These are phyloP conservation scores for Callospermophilus lateralis DNA, from an alignment of 2,113 vertebrate species.

Conservation along the genomic window DNA sequence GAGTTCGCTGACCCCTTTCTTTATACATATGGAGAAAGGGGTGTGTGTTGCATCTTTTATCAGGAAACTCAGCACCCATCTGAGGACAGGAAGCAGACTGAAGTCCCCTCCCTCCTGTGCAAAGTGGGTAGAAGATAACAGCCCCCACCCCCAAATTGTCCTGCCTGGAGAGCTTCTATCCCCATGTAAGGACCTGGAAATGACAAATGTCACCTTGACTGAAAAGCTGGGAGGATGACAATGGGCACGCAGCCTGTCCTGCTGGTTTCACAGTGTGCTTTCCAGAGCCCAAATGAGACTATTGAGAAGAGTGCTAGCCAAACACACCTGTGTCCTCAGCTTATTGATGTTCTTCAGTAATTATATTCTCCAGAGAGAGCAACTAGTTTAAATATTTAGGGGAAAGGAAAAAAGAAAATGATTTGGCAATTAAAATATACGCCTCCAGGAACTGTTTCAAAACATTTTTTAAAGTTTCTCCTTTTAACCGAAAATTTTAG, in stretches of 20 bases:
- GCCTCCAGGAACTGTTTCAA: conserved; percentile 44
- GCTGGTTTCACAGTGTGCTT: background rate
- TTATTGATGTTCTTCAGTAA: background rate
- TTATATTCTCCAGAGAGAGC: background rate
- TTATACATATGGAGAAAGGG: background rate
- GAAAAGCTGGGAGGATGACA: background rate
- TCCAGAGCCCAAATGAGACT: background rate
- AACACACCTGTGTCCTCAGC: background rate
- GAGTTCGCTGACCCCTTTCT: background rate
- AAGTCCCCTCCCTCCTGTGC: background rate
- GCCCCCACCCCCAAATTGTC: background rate
- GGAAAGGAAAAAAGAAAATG: background rate
- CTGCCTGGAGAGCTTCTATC: background rate
- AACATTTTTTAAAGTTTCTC: conserved; percentile 8
- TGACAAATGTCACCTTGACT: background rate
- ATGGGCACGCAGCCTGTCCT: too few relatives aligned
- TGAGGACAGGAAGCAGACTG: background rate
- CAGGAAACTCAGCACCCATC: background rate
- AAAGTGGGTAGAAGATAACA: background rate
- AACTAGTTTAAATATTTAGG: conserved; percentile 24
- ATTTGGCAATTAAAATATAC: conserved; percentile 55
- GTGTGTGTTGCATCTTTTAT: background rate
- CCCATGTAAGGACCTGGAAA: background rate
- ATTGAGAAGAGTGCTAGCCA: background rate
- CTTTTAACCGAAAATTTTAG: conserved; percentile 46